Percentiles rank a stretch among this genome's conserved stretches.
phyloP scores from a whole-genome alignment of 2,888 invertebrate genomes.

The Sinopyrophorus schimmeli region DNA sequence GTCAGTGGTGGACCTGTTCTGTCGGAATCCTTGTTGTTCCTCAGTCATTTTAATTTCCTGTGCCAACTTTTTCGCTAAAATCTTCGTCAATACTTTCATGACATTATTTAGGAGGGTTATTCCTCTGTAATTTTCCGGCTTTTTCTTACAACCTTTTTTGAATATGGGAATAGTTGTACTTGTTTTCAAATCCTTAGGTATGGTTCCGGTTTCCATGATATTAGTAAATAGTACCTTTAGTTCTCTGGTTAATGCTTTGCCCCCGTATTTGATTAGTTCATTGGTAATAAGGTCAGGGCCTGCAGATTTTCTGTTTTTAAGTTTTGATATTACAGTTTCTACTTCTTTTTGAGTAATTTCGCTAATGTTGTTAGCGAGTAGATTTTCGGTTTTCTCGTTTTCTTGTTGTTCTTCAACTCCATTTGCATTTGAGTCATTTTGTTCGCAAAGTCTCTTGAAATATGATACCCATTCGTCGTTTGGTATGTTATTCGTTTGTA shows the following conservation, averaged over 20 bases:
- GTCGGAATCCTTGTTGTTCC: not conserved
- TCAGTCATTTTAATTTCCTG: not conserved
- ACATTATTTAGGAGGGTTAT: conserved; percentile 4
- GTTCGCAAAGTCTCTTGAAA: too few species aligned
- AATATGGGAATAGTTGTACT: conserved; percentile 2
- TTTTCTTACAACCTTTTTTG: not conserved
- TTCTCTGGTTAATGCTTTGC: not conserved
- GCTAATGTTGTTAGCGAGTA: too few species aligned
- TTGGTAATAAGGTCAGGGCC: not conserved
- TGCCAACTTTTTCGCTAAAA: conserved; percentile 1
- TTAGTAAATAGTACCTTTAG: not conserved
- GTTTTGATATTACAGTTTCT: too few species aligned
- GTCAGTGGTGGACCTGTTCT: conserved; percentile 3
- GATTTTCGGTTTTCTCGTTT: too few species aligned
- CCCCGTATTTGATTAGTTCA: conserved; percentile 3
- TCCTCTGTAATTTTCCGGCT: conserved; percentile 1
- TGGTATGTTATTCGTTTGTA: too few species aligned
- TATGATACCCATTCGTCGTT: too few species aligned
- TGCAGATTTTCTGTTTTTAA: conserved; percentile 6
- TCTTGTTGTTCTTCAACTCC: too few species aligned
- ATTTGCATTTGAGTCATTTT: too few species aligned
- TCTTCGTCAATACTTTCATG: not conserved
- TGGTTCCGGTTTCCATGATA: not conserved
- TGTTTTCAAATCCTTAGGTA: not conserved
- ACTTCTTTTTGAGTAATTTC: too few species aligned